A percentile compares a stretch with the other conserved stretches of the same genome.
phyloP scores from a whole-genome alignment of 2,888 invertebrate genomes.

The Heliconius ethilla region DNA sequence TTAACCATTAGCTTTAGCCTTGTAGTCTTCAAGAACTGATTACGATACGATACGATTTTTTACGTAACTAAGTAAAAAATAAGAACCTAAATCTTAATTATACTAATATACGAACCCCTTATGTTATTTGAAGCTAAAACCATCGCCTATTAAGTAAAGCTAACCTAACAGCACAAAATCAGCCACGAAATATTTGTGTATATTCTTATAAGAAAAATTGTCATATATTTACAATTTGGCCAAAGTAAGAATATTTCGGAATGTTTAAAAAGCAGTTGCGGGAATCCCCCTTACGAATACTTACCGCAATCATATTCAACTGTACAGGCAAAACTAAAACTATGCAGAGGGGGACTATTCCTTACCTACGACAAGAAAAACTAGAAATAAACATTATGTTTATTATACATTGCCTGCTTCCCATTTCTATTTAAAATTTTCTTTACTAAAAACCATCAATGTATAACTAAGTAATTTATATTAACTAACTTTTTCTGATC shows the following conservation, averaged over 20 bases:
- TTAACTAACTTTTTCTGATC: constrained; percentile 17
- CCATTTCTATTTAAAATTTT: not conserved
- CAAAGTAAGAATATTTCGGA: constrained; percentile 32
- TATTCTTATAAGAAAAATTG: not conserved
- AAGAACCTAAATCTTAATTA: too few species aligned
- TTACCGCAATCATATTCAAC: constrained; percentile 53
- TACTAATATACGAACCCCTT: too few species aligned
- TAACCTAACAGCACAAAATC: not conserved
- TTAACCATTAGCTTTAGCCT: too few species aligned
- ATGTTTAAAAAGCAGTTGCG: constrained; percentile 52
- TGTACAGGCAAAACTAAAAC: constrained; percentile 61
- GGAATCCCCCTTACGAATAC: constrained; percentile 46
- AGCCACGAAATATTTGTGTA: not conserved
- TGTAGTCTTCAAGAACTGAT: too few species aligned
- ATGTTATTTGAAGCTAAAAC: not conserved
- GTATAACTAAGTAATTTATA: constrained; percentile 33
- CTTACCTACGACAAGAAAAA: constrained; percentile 22
- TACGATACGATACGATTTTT: too few species aligned
- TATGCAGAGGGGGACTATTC: constrained; percentile 55
- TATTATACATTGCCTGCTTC: constrained; percentile 35
- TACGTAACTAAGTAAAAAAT: too few species aligned
- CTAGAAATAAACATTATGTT: not conserved
- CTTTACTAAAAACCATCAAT: constrained; percentile 44
- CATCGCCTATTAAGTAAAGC: not conserved
- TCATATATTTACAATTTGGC: not conserved